A percentile compares a stretch with the other conserved stretches of the same genome.
These are phyloP conservation scores for Pterocles burchelli DNA, from an alignment of 2,113 vertebrate species.

Conservation along the genomic window DNA sequence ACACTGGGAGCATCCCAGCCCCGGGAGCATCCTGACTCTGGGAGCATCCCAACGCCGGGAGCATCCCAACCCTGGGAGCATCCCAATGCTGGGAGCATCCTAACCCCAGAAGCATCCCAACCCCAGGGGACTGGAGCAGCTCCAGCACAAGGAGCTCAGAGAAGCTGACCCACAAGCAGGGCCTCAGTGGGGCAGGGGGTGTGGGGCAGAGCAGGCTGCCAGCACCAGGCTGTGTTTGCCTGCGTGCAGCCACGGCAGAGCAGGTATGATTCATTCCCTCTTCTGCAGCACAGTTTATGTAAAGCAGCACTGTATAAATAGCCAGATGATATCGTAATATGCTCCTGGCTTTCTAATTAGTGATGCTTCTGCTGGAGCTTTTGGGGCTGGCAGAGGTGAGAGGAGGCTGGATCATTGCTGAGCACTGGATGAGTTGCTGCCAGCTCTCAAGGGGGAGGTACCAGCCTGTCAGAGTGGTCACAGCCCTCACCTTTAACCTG, in stretches of 20 bases:
- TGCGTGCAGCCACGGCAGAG: background rate
- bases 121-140: accelerated
- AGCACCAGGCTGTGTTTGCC: accelerated
- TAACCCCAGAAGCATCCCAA: accelerated
- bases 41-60: accelerated
- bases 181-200: accelerated
- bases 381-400: background rate
- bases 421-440: background rate
- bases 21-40: accelerated
- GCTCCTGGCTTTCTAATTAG: slow-evolving; percentile 9
- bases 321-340: background rate
- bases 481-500: background rate
- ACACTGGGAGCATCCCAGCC: accelerated
- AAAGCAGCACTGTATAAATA: slow-evolving; percentile 41
- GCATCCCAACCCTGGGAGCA: background rate
- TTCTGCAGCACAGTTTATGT: slow-evolving; percentile 34
- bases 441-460: background rate
- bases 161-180: background rate
- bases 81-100: background rate
- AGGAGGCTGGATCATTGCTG: background rate
- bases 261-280: slow-evolving; percentile 50
- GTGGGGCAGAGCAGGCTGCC: background rate
- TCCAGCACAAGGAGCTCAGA: background rate
- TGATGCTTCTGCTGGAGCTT: background rate
- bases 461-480: accelerated